Conservation (phyloP, 2,797 vertebrate genomes). For the Arctocebus calabarensis region DNA sequence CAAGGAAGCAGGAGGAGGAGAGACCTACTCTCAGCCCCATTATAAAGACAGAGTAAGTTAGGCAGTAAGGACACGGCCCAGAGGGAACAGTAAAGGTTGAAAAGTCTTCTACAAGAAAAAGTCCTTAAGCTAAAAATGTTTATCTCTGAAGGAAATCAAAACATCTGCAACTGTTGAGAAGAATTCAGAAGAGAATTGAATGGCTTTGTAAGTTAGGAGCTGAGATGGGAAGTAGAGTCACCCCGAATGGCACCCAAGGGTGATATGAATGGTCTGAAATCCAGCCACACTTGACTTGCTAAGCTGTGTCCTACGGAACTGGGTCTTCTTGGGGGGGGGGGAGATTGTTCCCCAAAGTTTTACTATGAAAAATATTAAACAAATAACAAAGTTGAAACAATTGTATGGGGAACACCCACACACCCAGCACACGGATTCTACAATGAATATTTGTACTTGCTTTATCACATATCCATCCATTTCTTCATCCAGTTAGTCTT, state of each 20-base stretch:
- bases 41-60: not conserved
- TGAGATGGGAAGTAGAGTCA: not conserved
- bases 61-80: not conserved
- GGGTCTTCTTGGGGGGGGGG: not conserved
- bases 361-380: not conserved
- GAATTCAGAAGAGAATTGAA: not conserved
- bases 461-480: not conserved
- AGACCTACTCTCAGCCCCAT: not conserved
- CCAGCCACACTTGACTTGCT: not conserved
- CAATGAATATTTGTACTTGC: not conserved
- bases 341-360: not conserved
- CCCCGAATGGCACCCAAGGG: not conserved
- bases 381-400: not conserved
- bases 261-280: no score
- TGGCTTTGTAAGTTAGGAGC: not conserved
- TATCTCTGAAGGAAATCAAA: not conserved
- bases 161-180: not conserved
- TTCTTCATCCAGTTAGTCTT: not conserved
- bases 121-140: not conserved
- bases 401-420: not conserved
- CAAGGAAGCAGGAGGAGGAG: not conserved
- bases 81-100: not conserved
- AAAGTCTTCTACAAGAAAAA: not conserved
- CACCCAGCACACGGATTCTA: not conserved
- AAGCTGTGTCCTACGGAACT: not conserved